These are phyloP conservation scores for Semotilus atromaculatus DNA, from an alignment of 2,797 vertebrate genomes.

Conservation along the genomic window DNA sequence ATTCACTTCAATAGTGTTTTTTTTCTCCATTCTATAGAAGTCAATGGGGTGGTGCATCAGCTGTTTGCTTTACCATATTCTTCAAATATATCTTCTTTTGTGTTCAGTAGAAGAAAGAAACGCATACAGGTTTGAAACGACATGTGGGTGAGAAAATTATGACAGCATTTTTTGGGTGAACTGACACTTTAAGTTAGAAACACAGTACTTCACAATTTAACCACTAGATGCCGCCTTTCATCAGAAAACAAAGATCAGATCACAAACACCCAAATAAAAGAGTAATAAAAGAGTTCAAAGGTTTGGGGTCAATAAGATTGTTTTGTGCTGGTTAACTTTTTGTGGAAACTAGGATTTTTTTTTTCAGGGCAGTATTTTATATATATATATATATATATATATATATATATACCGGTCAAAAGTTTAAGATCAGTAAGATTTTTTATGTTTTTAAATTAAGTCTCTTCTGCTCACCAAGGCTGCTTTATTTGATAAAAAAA, in stretches of 20 bases:
- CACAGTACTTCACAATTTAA: not conserved
- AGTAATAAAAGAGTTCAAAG: not conserved
- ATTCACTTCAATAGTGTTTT: not conserved
- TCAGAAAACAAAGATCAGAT: not conserved
- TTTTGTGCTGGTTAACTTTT: too few species aligned
- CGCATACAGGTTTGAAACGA: not conserved
- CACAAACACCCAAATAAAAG: not conserved
- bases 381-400: too few species aligned
- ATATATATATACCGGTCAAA: too few species aligned
- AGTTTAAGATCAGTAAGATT: too few species aligned
- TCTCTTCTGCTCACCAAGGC: too few species aligned
- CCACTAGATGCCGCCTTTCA: constrained; percentile 15
- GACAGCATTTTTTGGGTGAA: too few species aligned
- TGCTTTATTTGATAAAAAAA: too few species aligned
- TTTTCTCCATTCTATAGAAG: not conserved
- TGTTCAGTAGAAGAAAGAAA: not conserved
- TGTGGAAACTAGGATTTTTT: too few species aligned
- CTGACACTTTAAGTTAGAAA: not conserved
- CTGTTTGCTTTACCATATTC: not conserved
- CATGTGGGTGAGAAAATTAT: too few species aligned
- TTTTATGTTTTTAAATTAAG: too few species aligned
- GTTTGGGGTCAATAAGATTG: not conserved
- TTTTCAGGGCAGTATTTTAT: too few species aligned
- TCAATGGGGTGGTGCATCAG: not conserved
- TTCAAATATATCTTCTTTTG: not conserved